These are phyloP conservation scores for Taurulus bubalis DNA, from an alignment of 2,113 vertebrate species.

Conservation along the genomic window DNA sequence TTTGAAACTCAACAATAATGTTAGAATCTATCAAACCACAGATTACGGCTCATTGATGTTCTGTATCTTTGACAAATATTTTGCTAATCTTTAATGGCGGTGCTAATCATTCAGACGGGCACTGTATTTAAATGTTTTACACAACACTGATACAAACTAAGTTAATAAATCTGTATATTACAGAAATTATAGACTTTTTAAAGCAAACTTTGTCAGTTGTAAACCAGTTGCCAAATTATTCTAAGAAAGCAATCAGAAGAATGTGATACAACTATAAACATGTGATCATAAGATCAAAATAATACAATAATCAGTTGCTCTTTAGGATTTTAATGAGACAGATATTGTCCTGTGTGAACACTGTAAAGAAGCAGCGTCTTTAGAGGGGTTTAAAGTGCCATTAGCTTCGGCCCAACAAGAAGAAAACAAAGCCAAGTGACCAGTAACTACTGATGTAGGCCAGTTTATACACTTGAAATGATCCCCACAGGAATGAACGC, in stretches of 20 bases:
- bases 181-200: conserved; percentile 27
- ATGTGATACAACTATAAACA: conserved; percentile 23
- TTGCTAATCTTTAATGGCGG: conserved; percentile 24
- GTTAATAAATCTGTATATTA: conserved; percentile 38
- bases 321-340: conserved; percentile 43
- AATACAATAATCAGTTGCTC: conserved; percentile 45
- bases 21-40: conserved; percentile 14
- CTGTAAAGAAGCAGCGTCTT: conserved; percentile 39
- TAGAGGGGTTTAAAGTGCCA: conserved; percentile 66
- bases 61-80: neutral
- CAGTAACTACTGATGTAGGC: conserved; percentile 41
- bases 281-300: conserved; percentile 37
- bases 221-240: conserved; percentile 69
- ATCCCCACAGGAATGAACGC: conserved; percentile 42
- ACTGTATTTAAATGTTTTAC: conserved; percentile 25
- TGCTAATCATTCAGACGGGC: conserved; percentile 41
- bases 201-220: conserved; percentile 20
- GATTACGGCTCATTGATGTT: neutral
- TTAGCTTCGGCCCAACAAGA: conserved; percentile 54
- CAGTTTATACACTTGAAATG: conserved; percentile 11
- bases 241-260: conserved; percentile 38
- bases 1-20: conserved; percentile 6
- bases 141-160: conserved; percentile 27
- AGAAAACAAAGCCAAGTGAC: conserved; percentile 35
- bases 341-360: conserved; percentile 40